A percentile compares a stretch with the other conserved stretches of the same genome.
phyloP scores from a whole-genome alignment of 2,797 vertebrate species.

The Cryptoprocta ferox region DNA sequence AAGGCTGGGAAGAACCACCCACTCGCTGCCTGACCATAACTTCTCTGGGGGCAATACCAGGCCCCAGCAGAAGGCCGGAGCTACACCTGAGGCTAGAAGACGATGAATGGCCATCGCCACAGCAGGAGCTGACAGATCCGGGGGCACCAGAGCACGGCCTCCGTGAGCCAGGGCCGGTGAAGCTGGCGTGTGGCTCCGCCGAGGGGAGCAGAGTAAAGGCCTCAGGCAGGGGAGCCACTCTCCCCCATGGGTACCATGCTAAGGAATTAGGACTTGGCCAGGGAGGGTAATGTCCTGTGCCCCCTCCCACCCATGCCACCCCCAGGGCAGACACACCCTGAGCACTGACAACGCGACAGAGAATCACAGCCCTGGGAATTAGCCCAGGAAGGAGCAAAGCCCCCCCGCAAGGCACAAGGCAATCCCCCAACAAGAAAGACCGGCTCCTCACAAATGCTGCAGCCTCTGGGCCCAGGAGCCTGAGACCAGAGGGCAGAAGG shows the following conservation, averaged over 20 bases:
- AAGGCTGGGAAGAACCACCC: background rate
- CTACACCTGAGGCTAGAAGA: accelerated
- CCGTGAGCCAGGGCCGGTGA: accelerated
- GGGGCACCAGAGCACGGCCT: background rate
- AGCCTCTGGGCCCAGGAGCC: accelerated
- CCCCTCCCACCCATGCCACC: accelerated
- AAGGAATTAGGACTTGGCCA: background rate
- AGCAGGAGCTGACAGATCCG: background rate
- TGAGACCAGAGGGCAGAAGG: accelerated
- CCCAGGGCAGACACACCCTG: background rate
- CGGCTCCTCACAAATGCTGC: no score
- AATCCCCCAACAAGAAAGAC: background rate
- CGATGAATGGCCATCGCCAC: accelerated
- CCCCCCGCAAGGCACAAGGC: accelerated
- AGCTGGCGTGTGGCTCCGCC: accelerated
- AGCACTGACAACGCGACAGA: background rate
- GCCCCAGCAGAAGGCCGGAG: accelerated
- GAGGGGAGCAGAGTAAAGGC: background rate
- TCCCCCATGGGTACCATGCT: accelerated
- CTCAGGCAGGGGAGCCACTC: no score
- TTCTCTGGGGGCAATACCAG: background rate
- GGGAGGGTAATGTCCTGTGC: background rate
- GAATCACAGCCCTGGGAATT: background rate
- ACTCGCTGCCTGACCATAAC: background rate
- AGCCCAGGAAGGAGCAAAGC: accelerated